Base-by-base conservation (phyloP, 2,888 invertebrate genomes). In the Portevinia maculata region DNA sequence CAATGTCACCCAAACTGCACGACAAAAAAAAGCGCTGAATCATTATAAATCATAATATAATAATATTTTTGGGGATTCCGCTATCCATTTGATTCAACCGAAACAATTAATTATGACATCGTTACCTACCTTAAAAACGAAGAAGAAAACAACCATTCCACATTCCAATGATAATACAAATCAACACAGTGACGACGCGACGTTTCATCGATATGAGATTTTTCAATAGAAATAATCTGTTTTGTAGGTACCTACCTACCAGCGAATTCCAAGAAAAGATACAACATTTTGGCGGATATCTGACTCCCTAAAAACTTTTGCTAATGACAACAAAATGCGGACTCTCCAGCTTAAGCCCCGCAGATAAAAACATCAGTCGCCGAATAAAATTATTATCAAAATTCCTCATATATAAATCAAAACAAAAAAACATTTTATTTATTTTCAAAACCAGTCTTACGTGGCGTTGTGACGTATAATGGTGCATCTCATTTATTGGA, bases 391-490 rank as follows among this genome's bases (percentile, higher is more conserved):
- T 44, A 52, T 9, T 28, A 11, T 1, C 50, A 48, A 74, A 74
- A 74, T 74, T 74, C 64, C 64, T 65, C 9, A 44, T 21, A 50
- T 15, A 32, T 37, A 30, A 37, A n/a, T 11, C 4, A 9, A 39
- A 48, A 28, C 7, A 15, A n/a, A n/a, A n/a, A n/a, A n/a, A n/a
- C n/a, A n/a, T n/a, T 6, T 17, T 3, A 7, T 17, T 19, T 15
- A 32, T 11, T 28, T 24, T 1, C 0, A 17, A 28, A 79, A 73
- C 73, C 48, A 48, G 60, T 67, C 48, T 34, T 9, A 24, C 24
- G 39, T 41, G 48, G 11, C 24, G 17, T 8, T 9, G 48, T 74
- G 74, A 79, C 79, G 79, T 74, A 74, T 67, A 79, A 67, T 48
- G 13, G 1, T 67, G 79, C 67, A 79, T 74, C 17, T 50, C 50